phyloP scores from a whole-genome alignment of 2,113 vertebrate genomes.

The Serinus canaria region DNA sequence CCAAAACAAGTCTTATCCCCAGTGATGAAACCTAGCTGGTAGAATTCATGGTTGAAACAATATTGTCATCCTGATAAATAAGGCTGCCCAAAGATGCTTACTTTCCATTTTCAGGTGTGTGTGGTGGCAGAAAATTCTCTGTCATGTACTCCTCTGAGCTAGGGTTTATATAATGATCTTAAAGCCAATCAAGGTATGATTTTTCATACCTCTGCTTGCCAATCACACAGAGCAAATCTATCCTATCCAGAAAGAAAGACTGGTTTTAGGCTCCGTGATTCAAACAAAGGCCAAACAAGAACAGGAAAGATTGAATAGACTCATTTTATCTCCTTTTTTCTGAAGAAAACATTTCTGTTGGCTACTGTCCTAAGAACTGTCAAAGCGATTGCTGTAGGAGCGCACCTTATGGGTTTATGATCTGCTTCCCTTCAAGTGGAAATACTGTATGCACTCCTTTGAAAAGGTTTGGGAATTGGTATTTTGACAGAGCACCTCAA shows the following conservation, averaged over 20 bases:
- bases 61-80: neutral
- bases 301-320: neutral
- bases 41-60: neutral
- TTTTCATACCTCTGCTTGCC: neutral
- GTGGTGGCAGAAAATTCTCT: neutral
- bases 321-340: neutral
- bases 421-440: slow-evolving; percentile 32
- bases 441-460: neutral
- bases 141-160: neutral
- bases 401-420: neutral
- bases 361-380: neutral
- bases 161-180: neutral
- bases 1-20: neutral
- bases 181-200: neutral
- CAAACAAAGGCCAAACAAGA: neutral
- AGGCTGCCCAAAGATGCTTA: neutral
- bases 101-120: neutral
- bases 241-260: neutral
- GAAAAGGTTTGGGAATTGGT: neutral
- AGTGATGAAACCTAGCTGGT: neutral
- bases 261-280: neutral
- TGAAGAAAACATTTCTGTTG: slow-evolving; percentile 10
- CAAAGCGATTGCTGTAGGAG: neutral
- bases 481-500: slow-evolving; percentile 18
- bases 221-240: neutral